Conservation (phyloP, 2,797 vertebrate genomes). For the Lepus oiostolus region DNA sequence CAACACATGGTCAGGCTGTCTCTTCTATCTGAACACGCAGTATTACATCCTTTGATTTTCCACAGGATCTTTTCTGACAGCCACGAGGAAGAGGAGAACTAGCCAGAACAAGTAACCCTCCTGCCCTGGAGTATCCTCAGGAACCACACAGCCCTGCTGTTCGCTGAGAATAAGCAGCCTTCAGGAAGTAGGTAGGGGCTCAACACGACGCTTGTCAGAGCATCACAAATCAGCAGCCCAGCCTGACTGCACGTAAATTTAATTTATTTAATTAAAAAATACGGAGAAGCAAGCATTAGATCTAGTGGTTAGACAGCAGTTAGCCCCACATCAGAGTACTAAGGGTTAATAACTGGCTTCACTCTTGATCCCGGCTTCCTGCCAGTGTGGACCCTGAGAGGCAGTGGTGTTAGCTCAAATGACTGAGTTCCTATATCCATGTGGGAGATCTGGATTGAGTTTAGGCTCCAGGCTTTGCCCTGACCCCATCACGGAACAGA, state of each 20-base stretch:
- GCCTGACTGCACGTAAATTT: slow-evolving; percentile 10
- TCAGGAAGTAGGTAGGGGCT: background rate
- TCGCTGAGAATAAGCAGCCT: background rate
- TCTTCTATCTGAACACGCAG: background rate
- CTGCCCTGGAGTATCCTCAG: background rate
- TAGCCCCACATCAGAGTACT: too few species aligned
- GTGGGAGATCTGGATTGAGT: too few species aligned
- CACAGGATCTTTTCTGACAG: background rate
- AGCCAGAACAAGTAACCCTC: background rate
- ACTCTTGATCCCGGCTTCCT: too few species aligned
- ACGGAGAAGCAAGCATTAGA: too few species aligned
- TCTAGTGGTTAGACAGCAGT: too few species aligned
- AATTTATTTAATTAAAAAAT: slow-evolving; percentile 50
- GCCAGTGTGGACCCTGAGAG: too few species aligned
- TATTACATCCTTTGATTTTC: background rate
- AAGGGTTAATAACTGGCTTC: too few species aligned
- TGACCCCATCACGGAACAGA: too few species aligned
- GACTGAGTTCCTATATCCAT: too few species aligned
- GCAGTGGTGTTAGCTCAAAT: too few species aligned
- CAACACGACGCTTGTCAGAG: background rate
- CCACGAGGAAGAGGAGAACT: slow-evolving; percentile 12
- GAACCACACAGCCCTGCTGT: background rate
- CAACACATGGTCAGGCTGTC: background rate
- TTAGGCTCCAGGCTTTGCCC: too few species aligned
- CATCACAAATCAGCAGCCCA: slow-evolving; percentile 51